Evolutionary conservation across 1,140 invertebrate species (phyloP).

Genomic region (Drosophila cardini): DNA sequence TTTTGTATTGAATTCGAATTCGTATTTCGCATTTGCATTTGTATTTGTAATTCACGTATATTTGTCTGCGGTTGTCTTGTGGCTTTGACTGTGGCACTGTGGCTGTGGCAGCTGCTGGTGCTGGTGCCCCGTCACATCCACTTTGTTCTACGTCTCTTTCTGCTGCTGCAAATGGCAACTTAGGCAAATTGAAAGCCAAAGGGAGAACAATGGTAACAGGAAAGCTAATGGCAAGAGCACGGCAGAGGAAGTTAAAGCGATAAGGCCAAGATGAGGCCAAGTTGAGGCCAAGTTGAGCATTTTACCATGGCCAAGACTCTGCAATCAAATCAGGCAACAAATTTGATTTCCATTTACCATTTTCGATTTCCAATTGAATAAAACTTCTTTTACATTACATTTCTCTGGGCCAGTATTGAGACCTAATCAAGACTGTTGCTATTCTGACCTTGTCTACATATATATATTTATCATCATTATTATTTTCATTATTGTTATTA

Average conservation of each 20-base stretch:
- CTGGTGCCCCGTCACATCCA: neutral
- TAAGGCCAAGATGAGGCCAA: slow-evolving; percentile 14
- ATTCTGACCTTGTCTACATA: slow-evolving; percentile 41
- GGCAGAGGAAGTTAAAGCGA: slow-evolving; percentile 3
- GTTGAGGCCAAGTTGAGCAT: slow-evolving; percentile 6
- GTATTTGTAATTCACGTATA: slow-evolving; percentile 51
- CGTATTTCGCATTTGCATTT: slow-evolving; percentile 21
- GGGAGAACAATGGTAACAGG: slow-evolving; percentile 45
- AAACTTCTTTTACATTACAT: slow-evolving; percentile 31
- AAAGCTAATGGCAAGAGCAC: slow-evolving; percentile 25
- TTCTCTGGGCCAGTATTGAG: slow-evolving; percentile 13
- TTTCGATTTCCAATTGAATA: slow-evolving; percentile 42
- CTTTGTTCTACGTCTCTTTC: too few relatives aligned
- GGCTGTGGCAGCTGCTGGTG: slow-evolving; percentile 64
- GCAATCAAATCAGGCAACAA: slow-evolving; percentile 32
- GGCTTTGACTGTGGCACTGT: slow-evolving; percentile 35
- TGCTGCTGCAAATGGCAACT: slow-evolving; percentile 60
- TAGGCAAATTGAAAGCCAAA: slow-evolving; percentile 75
- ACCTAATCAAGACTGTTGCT: slow-evolving; percentile 39
- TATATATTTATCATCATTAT: slow-evolving; percentile 31
- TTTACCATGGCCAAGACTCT: neutral
- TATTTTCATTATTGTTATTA: slow-evolving; percentile 4
- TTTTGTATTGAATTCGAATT: slow-evolving; percentile 79
- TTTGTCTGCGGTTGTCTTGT: slow-evolving; percentile 44
- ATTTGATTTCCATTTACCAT: slow-evolving; percentile 45